A percentile compares a stretch with the other conserved stretches of the same genome.
Evolutionary conservation across 2,113 vertebrate genomes (phyloP).

Genomic region (Hucho hucho): DNA sequence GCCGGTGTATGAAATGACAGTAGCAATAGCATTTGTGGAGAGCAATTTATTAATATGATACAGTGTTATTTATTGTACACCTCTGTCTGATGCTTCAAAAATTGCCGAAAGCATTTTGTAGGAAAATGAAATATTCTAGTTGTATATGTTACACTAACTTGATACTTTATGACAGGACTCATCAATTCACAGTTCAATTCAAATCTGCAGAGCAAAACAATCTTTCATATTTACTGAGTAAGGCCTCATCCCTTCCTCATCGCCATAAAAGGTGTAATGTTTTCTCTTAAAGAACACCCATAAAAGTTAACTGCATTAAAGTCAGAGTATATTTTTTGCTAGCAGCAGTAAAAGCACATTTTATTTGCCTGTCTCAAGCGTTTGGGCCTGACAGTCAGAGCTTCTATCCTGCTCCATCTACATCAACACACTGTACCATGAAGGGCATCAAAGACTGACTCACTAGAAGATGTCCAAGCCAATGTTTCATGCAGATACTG

Average conservation of each 20-base stretch:
- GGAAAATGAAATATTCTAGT: not conserved
- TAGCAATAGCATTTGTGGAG: not conserved
- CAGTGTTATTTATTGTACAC: not conserved
- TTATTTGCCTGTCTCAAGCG: slow-evolving; percentile 7
- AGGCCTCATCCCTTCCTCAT: not conserved
- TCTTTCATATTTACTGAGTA: not conserved
- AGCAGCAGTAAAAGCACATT: not conserved
- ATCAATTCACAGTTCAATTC: not conserved
- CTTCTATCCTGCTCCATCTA: not conserved
- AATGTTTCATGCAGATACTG: not conserved
- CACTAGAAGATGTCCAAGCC: not conserved
- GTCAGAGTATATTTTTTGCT: slow-evolving; percentile 13
- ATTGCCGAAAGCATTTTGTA: not conserved
- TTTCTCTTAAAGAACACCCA: slow-evolving; percentile 29
- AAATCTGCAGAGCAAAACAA: not conserved
- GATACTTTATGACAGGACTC: not conserved
- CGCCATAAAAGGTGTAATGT: slow-evolving; percentile 19
- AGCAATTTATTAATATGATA: not conserved
- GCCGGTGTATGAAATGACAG: no score
- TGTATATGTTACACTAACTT: not conserved
- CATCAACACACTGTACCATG: not conserved
- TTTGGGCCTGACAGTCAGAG: not conserved
- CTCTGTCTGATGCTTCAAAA: not conserved
- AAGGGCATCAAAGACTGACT: not conserved
- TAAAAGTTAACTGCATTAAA: slow-evolving; percentile 37